These are phyloP conservation scores for Episyrphus balteatus DNA, from an alignment of 1,140 invertebrate species.

Conservation along the genomic window DNA sequence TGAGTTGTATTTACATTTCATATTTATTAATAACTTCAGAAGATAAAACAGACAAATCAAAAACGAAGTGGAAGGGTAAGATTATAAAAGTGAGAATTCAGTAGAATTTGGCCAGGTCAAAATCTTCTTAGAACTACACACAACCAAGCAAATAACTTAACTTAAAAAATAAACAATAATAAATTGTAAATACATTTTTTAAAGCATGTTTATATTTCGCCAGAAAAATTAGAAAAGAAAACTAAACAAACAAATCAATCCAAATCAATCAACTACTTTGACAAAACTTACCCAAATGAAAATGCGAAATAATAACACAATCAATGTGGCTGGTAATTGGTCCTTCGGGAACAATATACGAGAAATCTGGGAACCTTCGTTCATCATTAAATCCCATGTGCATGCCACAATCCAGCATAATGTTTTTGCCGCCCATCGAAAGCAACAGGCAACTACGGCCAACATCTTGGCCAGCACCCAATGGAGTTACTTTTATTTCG, in stretches of 20 bases:
- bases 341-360: conserved; percentile 81
- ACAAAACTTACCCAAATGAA: conserved; percentile 65
- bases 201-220: background rate
- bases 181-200: too few species aligned
- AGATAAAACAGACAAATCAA: too few species aligned
- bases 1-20: too few species aligned
- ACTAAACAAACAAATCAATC: background rate
- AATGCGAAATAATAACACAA: conserved; percentile 99
- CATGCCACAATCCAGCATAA: conserved; percentile 99
- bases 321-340: conserved; percentile 87
- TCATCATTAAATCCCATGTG: conserved; percentile 99
- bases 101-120: too few species aligned
- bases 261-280: background rate
- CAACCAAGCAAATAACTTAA: too few species aligned
- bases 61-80: too few species aligned
- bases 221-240: background rate
- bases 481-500: conserved; percentile 80
- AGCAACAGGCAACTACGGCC: conserved; percentile 95
- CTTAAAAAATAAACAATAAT: too few species aligned
- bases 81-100: too few species aligned
- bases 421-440: conserved; percentile 94
- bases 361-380: conserved; percentile 96
- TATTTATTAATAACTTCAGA: too few species aligned
- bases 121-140: too few species aligned
- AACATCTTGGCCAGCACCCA: conserved; percentile 94